A percentile compares a stretch with the other conserved stretches of the same genome.
phyloP scores from a whole-genome alignment of 2,888 invertebrate species.

The Andrena bicolor region DNA sequence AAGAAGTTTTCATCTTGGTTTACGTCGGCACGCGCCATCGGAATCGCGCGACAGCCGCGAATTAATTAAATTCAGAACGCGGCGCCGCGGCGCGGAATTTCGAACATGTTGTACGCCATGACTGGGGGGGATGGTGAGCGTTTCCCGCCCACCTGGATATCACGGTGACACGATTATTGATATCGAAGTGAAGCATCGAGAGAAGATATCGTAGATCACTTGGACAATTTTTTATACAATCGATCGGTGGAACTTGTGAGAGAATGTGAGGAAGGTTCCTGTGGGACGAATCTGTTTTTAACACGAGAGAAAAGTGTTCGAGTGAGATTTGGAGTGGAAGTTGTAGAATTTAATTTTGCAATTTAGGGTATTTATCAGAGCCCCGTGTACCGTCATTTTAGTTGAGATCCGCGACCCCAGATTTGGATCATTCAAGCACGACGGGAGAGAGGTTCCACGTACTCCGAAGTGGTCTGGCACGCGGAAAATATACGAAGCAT shows the following conservation, averaged over 20 bases:
- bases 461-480: conserved; percentile 20
- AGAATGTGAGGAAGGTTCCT: background rate
- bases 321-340: background rate
- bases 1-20: conserved; percentile 47
- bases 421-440: conserved; percentile 50
- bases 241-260: background rate
- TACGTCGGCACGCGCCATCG: conserved; percentile 48
- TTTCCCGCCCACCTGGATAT: conserved; percentile 20
- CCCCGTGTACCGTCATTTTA: conserved; percentile 37
- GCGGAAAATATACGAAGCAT: conserved; percentile 43
- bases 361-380: too few relatives aligned
- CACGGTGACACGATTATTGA: conserved; percentile 21
- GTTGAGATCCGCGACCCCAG: conserved; percentile 24
- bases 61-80: conserved; percentile 62
- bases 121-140: background rate
- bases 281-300: background rate
- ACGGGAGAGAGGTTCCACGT: conserved; percentile 19
- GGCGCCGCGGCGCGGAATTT: conserved; percentile 48
- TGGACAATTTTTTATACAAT: background rate
- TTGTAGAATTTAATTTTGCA: background rate
- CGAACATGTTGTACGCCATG: conserved; percentile 36
- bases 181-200: background rate
- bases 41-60: conserved; percentile 46
- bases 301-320: background rate
- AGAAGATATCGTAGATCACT: background rate